These are phyloP conservation scores for Myotis davidii DNA, from an alignment of 2,113 vertebrate species.

Conservation along the genomic window DNA sequence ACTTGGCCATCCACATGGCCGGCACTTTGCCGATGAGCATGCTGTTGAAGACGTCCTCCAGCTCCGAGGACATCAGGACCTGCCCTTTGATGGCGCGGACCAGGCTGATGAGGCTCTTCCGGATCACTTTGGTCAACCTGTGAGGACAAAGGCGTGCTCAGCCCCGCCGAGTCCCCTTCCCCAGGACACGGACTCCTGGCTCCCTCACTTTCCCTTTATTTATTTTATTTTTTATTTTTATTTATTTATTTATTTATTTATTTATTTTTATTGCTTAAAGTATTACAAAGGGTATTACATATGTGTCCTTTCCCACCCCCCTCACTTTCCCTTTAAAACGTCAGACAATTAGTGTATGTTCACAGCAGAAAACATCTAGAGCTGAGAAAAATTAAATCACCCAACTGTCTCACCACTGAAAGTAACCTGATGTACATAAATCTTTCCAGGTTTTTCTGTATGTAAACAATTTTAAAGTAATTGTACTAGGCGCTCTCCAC, in stretches of 20 bases:
- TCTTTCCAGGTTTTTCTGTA: slow-evolving; percentile 34
- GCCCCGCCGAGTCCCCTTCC: background rate
- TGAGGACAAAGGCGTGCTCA: slow-evolving; percentile 52
- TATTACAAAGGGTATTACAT: too few species aligned
- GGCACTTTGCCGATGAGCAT: slow-evolving; percentile 94
- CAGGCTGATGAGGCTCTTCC: slow-evolving; percentile 90
- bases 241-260: too few species aligned
- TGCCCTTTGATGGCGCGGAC: slow-evolving; percentile 93
- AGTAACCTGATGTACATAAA: background rate
- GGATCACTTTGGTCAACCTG: slow-evolving; percentile 91
- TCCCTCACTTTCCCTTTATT: background rate
- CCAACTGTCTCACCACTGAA: background rate
- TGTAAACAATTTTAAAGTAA: slow-evolving; percentile 3
- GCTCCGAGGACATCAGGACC: slow-evolving; percentile 95
- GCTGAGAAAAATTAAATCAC: slow-evolving; percentile 3
- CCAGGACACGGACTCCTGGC: background rate
- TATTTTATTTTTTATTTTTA: too few species aligned
- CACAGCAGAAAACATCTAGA: background rate
- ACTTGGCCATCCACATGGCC: slow-evolving; percentile 92
- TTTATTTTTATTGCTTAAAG: too few species aligned
- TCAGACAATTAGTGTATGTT: background rate
- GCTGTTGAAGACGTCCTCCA: slow-evolving; percentile 93
- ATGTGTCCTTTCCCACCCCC: background rate
- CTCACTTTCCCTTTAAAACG: background rate
- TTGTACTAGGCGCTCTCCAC: too few species aligned